Evolutionary conservation across 1,140 invertebrate species (phyloP), one percentile per base, ranked within the genome.

Genomic region (Prorops nasuta): DNA sequence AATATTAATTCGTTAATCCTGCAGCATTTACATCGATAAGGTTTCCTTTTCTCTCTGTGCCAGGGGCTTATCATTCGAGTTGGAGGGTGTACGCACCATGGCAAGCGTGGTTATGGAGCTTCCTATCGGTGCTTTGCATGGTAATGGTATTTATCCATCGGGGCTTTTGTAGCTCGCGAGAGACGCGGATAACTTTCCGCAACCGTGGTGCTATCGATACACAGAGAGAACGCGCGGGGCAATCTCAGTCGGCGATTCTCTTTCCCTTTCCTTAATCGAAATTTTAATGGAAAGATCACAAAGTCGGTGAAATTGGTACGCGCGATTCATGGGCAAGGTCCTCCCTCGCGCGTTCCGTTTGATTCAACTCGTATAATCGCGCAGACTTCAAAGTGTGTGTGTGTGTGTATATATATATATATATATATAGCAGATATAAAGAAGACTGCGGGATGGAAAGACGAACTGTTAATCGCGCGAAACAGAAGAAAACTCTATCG

Each of bases 201-300:
- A 51, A 43, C 28, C 32, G 31, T 44, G 17, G 20, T 15, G 14
- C 19, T 52, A 37, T 35, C 34, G 34, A 35, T 35, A 35, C 34
- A 10, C 7, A 35, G 34, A n/a, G n/a, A n/a, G n/a, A n/a, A n/a
- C n/a, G n/a, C n/a, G n/a, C n/a, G n/a, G 6, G 15, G 9, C 9
- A 35, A 35, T 35, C 34, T 35, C 34, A n/a, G 15, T 15, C 34
- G 4, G n/a, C 39, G 39, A 41, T 41, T 37, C 43, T 24, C 32
- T 40, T 28, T 48, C 38, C 38, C 49, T 21, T 20, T 43, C 35
- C 46, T 63, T 58, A 54, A 62, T 60, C 50, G 51, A 62, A 62
- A 60, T 60, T 60, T 63, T 63, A 63, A 63, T 63, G 60, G 49
- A 63, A 63, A 63, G 60, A 63, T 49, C 51, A 63, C 60, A 60